These are phyloP conservation scores for Drosophila percnosoma DNA, from an alignment of 2,888 invertebrate genomes.

Conservation along the genomic window DNA sequence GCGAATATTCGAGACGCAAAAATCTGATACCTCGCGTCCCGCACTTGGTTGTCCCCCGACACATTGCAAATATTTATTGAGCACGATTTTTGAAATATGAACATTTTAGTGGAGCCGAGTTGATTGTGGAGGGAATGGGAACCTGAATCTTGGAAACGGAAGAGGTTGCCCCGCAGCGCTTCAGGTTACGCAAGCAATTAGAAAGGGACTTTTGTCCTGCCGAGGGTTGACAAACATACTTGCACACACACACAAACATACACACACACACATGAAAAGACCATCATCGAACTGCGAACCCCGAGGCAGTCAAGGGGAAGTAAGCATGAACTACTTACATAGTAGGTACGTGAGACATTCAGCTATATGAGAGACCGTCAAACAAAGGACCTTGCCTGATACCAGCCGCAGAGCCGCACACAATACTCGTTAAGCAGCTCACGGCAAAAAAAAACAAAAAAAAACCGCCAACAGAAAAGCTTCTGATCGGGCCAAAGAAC, in stretches of 20 bases:
- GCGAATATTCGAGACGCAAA: slow-evolving; percentile 33
- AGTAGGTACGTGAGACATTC: slow-evolving; percentile 32
- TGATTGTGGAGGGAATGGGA: slow-evolving; percentile 3
- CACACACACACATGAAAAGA: slow-evolving; percentile 49
- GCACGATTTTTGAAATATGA: slow-evolving; percentile 78
- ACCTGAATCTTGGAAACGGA: slow-evolving; percentile 41
- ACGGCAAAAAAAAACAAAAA: slow-evolving; percentile 11
- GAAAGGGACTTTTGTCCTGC: slow-evolving; percentile 66
- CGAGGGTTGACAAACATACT: slow-evolving; percentile 61
- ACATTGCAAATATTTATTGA: slow-evolving; percentile 75
- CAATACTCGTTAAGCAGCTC: slow-evolving; percentile 35
- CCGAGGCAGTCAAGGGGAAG: slow-evolving; percentile 67
- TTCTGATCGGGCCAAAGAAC: slow-evolving; percentile 49
- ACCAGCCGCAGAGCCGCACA: slow-evolving; percentile 23
- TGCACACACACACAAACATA: slow-evolving; percentile 31
- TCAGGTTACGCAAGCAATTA: slow-evolving; percentile 79
- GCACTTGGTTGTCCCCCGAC: slow-evolving; percentile 25
- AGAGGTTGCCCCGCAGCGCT: slow-evolving; percentile 52
- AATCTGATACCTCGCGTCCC: slow-evolving; percentile 1
- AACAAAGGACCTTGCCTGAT: slow-evolving; percentile 64
- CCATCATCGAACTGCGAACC: slow-evolving; percentile 43
- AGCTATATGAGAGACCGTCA: slow-evolving; percentile 14
- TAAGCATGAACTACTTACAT: slow-evolving; percentile 70
- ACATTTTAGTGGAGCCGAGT: slow-evolving; percentile 56
- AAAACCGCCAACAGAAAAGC: slow-evolving; percentile 26